These are phyloP conservation scores for Thalassaphorura encarpata DNA, from an alignment of 1,140 invertebrate genomes.

Conservation along the genomic window DNA sequence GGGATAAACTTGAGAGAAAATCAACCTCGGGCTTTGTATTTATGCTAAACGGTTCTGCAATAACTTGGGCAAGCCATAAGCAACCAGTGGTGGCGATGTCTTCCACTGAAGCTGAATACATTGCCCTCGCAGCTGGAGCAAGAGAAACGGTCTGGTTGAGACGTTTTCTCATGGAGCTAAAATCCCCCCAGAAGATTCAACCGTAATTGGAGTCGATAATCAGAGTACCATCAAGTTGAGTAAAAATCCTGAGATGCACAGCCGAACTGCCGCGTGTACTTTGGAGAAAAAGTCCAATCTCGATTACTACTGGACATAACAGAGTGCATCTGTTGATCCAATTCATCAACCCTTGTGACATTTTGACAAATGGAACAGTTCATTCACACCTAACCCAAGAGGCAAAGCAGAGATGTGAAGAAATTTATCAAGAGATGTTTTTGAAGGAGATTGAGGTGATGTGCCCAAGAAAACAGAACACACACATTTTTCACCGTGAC, in stretches of 20 bases:
- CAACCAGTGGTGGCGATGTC: slow-evolving; percentile 37
- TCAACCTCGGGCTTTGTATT: slow-evolving; percentile 35
- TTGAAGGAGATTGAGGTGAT: background rate
- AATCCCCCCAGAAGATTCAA: background rate
- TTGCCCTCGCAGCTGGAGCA: slow-evolving; percentile 36
- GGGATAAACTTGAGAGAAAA: slow-evolving; percentile 15
- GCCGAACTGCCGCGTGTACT: slow-evolving; percentile 38
- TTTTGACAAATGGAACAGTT: background rate
- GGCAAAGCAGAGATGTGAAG: background rate
- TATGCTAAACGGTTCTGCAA: background rate
- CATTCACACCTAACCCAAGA: background rate
- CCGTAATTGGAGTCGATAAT: slow-evolving; percentile 33
- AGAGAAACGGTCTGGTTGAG: slow-evolving; percentile 37
- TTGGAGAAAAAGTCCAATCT: slow-evolving; percentile 18
- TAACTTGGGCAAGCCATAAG: slow-evolving; percentile 36
- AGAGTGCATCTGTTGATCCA: background rate
- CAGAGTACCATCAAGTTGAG: slow-evolving; percentile 26
- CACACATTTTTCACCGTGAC: no score
- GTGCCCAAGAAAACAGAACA: background rate
- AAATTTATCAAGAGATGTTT: background rate
- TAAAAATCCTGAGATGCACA: slow-evolving; percentile 35
- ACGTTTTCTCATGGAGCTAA: slow-evolving; percentile 34
- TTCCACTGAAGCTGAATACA: slow-evolving; percentile 41
- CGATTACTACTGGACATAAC: slow-evolving; percentile 8
- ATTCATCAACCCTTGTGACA: background rate